Percentiles rank a stretch among this genome's conserved stretches.
phyloP scores from a whole-genome alignment of 2,797 vertebrate genomes.

The Lutjanus campechanus region DNA sequence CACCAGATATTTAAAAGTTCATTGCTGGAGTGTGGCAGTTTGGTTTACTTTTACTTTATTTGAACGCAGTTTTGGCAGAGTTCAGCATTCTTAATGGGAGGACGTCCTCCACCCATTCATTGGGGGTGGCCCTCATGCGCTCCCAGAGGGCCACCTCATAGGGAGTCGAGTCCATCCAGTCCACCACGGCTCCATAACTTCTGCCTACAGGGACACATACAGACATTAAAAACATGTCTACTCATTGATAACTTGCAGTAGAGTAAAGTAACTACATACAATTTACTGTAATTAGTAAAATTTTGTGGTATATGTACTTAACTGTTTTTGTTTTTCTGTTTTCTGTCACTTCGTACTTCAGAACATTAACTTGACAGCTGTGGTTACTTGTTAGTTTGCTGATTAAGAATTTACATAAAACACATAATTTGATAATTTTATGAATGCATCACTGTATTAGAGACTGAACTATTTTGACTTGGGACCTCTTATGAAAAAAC shows the following conservation, averaged over 20 bases:
- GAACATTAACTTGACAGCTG: background rate
- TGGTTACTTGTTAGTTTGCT: background rate
- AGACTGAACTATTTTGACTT: background rate
- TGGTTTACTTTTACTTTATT: slow-evolving; percentile 63
- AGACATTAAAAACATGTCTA: background rate
- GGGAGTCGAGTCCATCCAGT: slow-evolving; percentile 96
- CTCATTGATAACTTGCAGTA: background rate
- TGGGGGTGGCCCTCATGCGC: slow-evolving; percentile 91
- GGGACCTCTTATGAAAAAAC: too few relatives aligned
- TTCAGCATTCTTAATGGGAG: slow-evolving; percentile 91
- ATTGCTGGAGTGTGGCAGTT: background rate
- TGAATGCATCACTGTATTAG: background rate
- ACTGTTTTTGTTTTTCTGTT: too few relatives aligned
- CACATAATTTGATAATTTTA: too few relatives aligned
- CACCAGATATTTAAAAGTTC: background rate
- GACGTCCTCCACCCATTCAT: slow-evolving; percentile 92
- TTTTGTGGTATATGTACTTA: too few relatives aligned
- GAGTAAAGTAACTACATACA: background rate
- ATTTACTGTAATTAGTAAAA: too few relatives aligned
- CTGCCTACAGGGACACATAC: slow-evolving; percentile 82
- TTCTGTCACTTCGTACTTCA: too few relatives aligned
- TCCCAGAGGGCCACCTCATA: slow-evolving; percentile 93
- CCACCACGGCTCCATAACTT: slow-evolving; percentile 92
- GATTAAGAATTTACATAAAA: background rate
- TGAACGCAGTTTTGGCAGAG: slow-evolving; percentile 88